Evolutionary conservation across 2,888 invertebrate genomes (phyloP).

Genomic region (Epinotia brunnichana): DNA sequence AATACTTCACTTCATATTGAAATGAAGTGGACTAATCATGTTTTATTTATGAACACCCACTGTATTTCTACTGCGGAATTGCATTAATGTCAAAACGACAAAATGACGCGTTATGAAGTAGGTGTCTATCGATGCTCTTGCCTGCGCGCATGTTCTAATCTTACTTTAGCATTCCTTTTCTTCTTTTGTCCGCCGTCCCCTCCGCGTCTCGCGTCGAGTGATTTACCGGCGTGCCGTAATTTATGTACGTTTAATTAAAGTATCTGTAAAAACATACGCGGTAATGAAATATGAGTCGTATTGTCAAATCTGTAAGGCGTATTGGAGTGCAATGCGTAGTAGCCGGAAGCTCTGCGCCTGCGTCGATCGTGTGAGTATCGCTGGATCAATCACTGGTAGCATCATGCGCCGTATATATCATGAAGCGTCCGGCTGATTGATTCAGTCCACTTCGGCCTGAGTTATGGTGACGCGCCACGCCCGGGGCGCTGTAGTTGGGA

Average conservation of each 20-base stretch:
- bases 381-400: constrained; percentile 39
- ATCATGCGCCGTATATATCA: constrained; percentile 36
- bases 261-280: constrained; percentile 39
- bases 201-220: constrained; percentile 63
- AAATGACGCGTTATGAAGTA: background rate
- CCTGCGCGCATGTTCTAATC: constrained; percentile 32
- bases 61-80: background rate
- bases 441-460: constrained; percentile 30
- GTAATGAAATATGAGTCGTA: background rate
- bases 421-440: constrained; percentile 32
- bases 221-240: constrained; percentile 70
- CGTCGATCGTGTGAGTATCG: constrained; percentile 27
- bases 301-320: background rate
- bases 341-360: constrained; percentile 65
- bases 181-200: constrained; percentile 46
- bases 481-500: background rate
- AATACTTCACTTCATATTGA: constrained; percentile 4
- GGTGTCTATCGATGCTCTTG: constrained; percentile 13
- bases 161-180: constrained; percentile 34
- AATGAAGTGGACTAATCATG: background rate
- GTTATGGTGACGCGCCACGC: constrained; percentile 28
- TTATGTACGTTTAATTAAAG: constrained; percentile 80
- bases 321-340: constrained; percentile 39
- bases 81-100: background rate
- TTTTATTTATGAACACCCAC: constrained; percentile 6